Conservation (phyloP, 2,888 invertebrate genomes). For the Drosophila demipolita region DNA sequence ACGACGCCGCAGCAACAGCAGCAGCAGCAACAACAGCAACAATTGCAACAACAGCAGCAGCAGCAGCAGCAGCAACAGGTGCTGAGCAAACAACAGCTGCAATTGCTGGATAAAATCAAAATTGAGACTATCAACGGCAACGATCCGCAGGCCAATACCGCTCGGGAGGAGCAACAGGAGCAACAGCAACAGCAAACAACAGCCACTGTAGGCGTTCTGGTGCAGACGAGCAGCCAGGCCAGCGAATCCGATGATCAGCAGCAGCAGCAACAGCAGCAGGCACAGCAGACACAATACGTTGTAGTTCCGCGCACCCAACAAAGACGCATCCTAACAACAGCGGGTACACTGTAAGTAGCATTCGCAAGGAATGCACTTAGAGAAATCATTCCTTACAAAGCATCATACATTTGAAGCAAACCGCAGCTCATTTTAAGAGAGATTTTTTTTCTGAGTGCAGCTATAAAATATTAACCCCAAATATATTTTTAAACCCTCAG, state of each 20-base stretch:
- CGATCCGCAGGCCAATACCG: slow-evolving; percentile 59
- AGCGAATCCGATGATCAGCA: slow-evolving; percentile 63
- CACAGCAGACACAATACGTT: slow-evolving; percentile 51
- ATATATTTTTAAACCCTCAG: slow-evolving; percentile 44
- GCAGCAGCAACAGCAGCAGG: slow-evolving; percentile 47
- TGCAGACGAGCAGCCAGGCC: slow-evolving; percentile 58
- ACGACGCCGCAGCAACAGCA: slow-evolving; percentile 74
- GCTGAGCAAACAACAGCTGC: slow-evolving; percentile 73
- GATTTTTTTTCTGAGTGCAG: too few relatives aligned
- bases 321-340: slow-evolving; percentile 84
- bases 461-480: background rate
- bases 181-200: slow-evolving; percentile 67
- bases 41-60: slow-evolving; percentile 59
- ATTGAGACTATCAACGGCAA: slow-evolving; percentile 72
- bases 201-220: slow-evolving; percentile 66
- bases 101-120: slow-evolving; percentile 79
- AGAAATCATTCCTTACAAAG: background rate
- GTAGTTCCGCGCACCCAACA: slow-evolving; percentile 76
- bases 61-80: slow-evolving; percentile 71
- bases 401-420: background rate
- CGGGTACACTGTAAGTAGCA: slow-evolving; percentile 83
- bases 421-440: background rate
- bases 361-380: background rate
- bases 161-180: slow-evolving; percentile 69
- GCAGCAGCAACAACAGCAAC: slow-evolving; percentile 66